phyloP scores from a whole-genome alignment of 2,113 vertebrate species.

The Thryonomys swinderianus region DNA sequence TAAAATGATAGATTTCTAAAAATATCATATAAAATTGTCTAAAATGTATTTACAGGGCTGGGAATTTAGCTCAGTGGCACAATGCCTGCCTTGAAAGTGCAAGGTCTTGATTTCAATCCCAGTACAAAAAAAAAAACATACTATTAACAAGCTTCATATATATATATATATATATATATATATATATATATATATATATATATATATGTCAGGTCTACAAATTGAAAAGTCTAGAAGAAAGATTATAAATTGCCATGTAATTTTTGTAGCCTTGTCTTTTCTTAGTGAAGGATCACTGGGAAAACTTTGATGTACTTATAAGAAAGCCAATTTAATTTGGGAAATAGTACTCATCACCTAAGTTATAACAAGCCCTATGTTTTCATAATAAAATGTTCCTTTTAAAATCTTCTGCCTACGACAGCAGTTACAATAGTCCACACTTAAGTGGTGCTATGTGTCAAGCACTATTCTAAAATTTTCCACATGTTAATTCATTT shows the following conservation, averaged over 20 bases:
- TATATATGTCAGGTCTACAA: not conserved
- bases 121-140: too few relatives aligned
- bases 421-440: not conserved
- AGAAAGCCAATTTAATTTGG: slow-evolving; percentile 8
- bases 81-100: too few relatives aligned
- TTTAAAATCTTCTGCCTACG: not conserved
- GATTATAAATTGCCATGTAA: not conserved
- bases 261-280: not conserved
- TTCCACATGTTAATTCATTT: not conserved
- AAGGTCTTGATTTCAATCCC: too few relatives aligned
- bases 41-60: slow-evolving; percentile 6
- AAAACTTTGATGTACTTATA: not conserved
- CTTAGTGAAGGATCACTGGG: not conserved
- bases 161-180: too few relatives aligned
- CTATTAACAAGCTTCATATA: not conserved
- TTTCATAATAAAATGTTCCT: slow-evolving; percentile 1
- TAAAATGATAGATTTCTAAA: not conserved
- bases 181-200: too few relatives aligned
- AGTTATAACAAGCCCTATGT: not conserved
- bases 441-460: not conserved
- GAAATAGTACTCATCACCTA: not conserved
- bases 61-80: too few relatives aligned
- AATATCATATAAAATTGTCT: slow-evolving; percentile 5
- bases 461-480: not conserved
- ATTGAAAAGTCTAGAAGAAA: not conserved